Percentiles rank a stretch among this genome's conserved stretches.
Conservation (phyloP, 2,797 vertebrate genomes). For the Tragelaphus eurycerus region DNA sequence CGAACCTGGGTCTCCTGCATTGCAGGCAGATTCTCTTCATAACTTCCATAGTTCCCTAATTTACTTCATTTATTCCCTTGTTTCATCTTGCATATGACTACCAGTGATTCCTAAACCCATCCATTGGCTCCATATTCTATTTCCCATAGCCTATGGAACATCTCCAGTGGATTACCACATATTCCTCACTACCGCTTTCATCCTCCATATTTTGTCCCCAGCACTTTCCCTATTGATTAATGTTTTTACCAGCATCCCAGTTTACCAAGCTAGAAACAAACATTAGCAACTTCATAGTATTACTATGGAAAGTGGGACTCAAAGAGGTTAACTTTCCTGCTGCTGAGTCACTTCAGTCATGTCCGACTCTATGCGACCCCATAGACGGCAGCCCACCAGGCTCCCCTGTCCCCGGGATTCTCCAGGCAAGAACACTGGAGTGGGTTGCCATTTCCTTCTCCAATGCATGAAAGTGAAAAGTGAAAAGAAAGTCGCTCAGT, state of each 20-base stretch:
- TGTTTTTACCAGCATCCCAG: not conserved
- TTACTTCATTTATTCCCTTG: not conserved
- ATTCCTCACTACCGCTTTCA: not conserved
- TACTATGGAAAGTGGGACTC: not conserved
- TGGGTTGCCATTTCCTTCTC: no score
- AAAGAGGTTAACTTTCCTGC: not conserved
- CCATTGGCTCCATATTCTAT: not conserved
- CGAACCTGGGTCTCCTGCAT: not conserved
- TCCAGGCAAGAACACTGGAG: no score
- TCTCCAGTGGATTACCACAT: not conserved
- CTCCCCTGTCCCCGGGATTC: no score
- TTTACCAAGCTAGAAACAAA: not conserved
- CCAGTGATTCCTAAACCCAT: not conserved
- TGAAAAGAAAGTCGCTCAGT: no score
- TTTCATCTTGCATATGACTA: not conserved
- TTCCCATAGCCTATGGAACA: not conserved
- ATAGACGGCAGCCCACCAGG: no score
- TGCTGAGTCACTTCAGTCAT: no score
- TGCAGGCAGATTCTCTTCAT: not conserved
- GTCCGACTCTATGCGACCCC: no score
- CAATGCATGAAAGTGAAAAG: no score
- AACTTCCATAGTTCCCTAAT: not conserved
- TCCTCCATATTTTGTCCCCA: not conserved
- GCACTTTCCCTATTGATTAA: not conserved
- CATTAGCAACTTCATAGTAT: not conserved